Percentiles rank a stretch among this genome's conserved stretches.
These are phyloP conservation scores for Ferrisia virgata DNA, from an alignment of 2,888 invertebrate genomes.

Conservation along the genomic window DNA sequence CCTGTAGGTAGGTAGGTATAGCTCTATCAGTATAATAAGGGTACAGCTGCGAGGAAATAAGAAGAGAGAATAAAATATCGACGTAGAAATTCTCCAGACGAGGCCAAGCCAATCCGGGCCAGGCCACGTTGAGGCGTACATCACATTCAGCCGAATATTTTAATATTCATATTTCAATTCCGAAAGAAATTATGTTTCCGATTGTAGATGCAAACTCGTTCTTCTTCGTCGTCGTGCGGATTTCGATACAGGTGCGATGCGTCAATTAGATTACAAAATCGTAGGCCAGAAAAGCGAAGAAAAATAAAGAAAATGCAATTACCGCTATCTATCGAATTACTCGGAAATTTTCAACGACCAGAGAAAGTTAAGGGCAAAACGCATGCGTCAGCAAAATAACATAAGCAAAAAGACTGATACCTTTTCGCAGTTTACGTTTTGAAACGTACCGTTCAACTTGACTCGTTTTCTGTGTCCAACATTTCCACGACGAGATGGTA, in stretches of 20 bases:
- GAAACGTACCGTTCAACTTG: background rate
- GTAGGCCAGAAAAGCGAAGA: no score
- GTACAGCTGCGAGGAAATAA: background rate
- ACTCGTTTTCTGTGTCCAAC: no score
- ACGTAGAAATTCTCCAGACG: background rate
- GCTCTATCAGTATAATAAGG: no score
- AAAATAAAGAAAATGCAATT: background rate
- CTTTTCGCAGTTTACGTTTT: background rate
- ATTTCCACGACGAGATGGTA: background rate
- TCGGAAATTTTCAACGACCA: background rate
- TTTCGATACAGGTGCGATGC: background rate
- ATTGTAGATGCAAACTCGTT: background rate
- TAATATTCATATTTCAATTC: background rate
- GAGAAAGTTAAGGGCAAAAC: background rate
- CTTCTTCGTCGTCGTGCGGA: background rate
- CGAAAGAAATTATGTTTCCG: background rate
- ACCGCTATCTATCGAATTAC: background rate
- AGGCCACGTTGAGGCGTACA: no score
- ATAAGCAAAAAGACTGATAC: background rate
- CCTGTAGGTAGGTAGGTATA: no score
- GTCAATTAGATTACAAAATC: background rate
- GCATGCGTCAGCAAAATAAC: background rate
- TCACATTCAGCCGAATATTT: background rate
- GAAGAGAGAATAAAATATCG: no score
- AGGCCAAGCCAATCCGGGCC: no score